Evolutionary conservation across 2,888 invertebrate genomes (phyloP).

Genomic region (Protonemura montana): DNA sequence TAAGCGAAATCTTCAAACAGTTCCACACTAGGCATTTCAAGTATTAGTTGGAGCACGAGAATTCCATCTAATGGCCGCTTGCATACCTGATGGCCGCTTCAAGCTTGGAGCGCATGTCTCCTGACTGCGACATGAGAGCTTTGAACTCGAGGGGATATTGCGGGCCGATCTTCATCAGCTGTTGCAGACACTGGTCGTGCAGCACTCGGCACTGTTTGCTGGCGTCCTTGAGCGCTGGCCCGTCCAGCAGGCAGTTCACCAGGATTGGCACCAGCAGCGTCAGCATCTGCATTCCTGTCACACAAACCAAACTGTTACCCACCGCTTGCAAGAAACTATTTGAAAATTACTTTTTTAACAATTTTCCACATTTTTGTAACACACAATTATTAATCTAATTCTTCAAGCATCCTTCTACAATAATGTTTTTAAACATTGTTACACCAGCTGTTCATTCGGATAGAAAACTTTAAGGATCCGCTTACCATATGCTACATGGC

Average conservation of each 20-base stretch:
- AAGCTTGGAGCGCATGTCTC: conserved; percentile 79
- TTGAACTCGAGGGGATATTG: conserved; percentile 95
- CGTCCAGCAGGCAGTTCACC: conserved; percentile 82
- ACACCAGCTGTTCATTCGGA: too few species aligned
- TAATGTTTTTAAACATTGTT: too few species aligned
- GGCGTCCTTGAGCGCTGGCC: conserved; percentile 66
- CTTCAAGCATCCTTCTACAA: too few species aligned
- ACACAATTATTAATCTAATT: too few species aligned
- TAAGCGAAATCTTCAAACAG: too few species aligned
- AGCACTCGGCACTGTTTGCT: conserved; percentile 73
- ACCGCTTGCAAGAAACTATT: too few species aligned
- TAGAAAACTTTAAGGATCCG: too few species aligned
- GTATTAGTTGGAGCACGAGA: too few species aligned
- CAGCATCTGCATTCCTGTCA: conserved; percentile 85
- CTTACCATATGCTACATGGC: too few species aligned
- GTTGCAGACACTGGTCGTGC: conserved; percentile 89
- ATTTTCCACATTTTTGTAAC: too few species aligned
- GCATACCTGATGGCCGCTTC: conserved; percentile 79
- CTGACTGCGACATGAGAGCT: conserved; percentile 83
- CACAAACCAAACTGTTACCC: neutral
- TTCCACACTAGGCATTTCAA: too few species aligned
- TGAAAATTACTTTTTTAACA: too few species aligned
- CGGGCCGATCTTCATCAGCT: conserved; percentile 91
- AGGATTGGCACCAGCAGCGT: conserved; percentile 89
- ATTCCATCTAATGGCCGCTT: neutral